Base-by-base conservation (phyloP, 2,888 invertebrate species). In the Nycteola revayana region DNA sequence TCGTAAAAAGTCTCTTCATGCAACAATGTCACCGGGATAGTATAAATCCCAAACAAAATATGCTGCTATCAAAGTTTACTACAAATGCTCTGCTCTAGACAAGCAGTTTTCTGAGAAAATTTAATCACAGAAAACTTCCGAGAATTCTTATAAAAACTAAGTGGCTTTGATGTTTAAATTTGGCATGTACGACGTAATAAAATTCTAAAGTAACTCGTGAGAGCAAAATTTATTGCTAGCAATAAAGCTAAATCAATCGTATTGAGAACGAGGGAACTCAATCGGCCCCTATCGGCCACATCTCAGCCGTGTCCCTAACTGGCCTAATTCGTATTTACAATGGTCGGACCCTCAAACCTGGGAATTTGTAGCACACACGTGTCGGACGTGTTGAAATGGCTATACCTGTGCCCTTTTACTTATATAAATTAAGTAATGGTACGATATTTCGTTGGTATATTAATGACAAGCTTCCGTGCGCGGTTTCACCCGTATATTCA, bases 201-300 rank as follows among this genome's bases (percentile, higher is more conserved):
- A 49, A 45, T 47, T 49, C 46, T 37, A 42, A 47, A 51, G 42
- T 40, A 32, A 32, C 35, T 44, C 36, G 39, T 60, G 57, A 57
- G 58, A 64, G 70, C 65, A 59, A 64, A 71, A 81, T 83, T 79
- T 82, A 84, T 81, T 72, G 66, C 64, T 34, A 57, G 70, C 74
- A 74, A 81, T 84, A 84, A 82, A 82, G 66, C 75, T 77, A 75
- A 82, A 80, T 82, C 81, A 82, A 83, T 81, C 73, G 74, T 46
- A 66, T 66, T 60, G 65, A 58, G 59, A 61, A 52, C 61, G 64
- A 67, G 72, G 69, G 72, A 68, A 64, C 65, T 63, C 64, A 49
- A 60, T 60, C 66, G 65, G 59, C 62, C 67, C 69, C 68, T 69
- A 74, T 75, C 75, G 70, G 66, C 64, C 69, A 66, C 60, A 60